Evolutionary conservation across 2,888 invertebrate genomes (phyloP), one percentile per base, ranked within the genome.

Genomic region (Drosophila picticornis): DNA sequence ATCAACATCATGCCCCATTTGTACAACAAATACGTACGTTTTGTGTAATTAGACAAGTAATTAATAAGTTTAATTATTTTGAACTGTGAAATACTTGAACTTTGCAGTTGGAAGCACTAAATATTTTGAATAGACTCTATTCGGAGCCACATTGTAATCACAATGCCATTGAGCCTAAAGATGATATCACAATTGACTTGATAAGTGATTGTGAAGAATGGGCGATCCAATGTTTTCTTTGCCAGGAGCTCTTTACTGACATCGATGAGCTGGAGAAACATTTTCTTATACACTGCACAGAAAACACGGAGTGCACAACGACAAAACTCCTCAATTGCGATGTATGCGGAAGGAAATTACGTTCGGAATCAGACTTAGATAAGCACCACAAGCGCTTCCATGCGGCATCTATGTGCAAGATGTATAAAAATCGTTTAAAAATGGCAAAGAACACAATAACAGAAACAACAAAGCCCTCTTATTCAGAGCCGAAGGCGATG

Each of bases 221-320:
- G 13, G 27, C 9, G 2, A 62, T 75, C 10, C 48, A 38, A 11
- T 75, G 75, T 62, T 75, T 75, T 46, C 66, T 61, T 6, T 75
- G 75, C 16, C 60, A 57, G 29, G 6, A 40, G 13, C n/a, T 19
- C 6, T 75, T 72, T 10, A 77, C 66, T 10, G 46, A 77, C 27
- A 51, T 75, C 10, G 72, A 75, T 48, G 66, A 77, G 7, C 46
- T 77, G 38, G 53, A 55, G 11, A 13, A 59, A 7, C 75, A 76
- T 25, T 48, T 78, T 4, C 55, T 29, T 11, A n/a, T 19, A 2
- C 59, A 78, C 10, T 50, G 19, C 7, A 2, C n/a, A 2, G 58
- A 66, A 13, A 9, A 16, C 4, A 7, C 48, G 3, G 27, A 22
- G 7, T 43, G 4, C 11, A 22, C 16, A n/a, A 11, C 19, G 7